Percentiles rank a stretch among this genome's conserved stretches.
Evolutionary conservation across 2,113 vertebrate species (phyloP).

Genomic region (Urocynchramus pylzowi): DNA sequence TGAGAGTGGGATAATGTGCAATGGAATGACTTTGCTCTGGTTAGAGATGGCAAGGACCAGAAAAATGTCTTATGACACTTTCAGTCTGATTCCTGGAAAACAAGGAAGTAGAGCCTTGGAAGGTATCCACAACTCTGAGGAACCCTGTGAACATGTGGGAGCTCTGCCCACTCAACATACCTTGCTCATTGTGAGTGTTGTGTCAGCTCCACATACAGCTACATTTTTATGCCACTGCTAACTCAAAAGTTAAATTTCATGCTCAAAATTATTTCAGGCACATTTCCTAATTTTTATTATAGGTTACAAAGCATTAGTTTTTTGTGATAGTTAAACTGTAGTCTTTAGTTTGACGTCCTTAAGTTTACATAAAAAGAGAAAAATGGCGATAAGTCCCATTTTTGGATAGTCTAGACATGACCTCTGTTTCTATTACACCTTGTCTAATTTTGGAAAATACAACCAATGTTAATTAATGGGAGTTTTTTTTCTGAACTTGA

Average conservation of each 20-base stretch:
- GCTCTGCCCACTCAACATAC: not conserved
- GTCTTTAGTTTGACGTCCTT: not conserved
- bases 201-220: not conserved
- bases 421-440: not conserved
- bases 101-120: not conserved
- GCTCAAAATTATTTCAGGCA: not conserved
- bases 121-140: not conserved
- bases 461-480: not conserved
- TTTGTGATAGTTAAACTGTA: not conserved
- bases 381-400: not conserved
- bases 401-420: not conserved
- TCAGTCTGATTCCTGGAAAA: not conserved
- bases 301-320: not conserved
- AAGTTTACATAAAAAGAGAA: not conserved
- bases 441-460: not conserved
- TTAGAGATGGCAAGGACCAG: not conserved
- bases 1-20: not conserved
- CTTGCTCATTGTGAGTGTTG: not conserved
- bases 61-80: not conserved
- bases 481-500: not conserved
- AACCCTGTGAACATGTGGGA: not conserved
- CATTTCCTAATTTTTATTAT: not conserved
- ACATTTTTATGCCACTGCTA: not conserved
- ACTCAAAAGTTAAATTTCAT: not conserved
- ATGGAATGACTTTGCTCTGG: not conserved